Base-by-base conservation (phyloP, 2,888 invertebrate genomes). In the Ophion slaviceki region DNA sequence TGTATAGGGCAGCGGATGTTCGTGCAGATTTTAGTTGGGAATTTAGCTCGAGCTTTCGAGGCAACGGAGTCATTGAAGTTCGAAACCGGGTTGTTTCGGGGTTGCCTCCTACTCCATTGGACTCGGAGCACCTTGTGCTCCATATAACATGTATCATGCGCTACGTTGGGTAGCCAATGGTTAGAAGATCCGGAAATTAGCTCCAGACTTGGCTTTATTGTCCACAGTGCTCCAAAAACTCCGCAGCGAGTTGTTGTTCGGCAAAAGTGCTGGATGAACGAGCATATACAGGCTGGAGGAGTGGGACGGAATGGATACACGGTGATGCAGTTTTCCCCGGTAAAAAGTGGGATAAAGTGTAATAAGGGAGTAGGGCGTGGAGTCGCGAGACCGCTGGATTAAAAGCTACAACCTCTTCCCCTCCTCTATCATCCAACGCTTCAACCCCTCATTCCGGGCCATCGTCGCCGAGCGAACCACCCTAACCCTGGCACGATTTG, bases 311-410 rank as follows among this genome's bases (percentile, higher is more conserved):
- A 84, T 87, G 80, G 87, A 86, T 80, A 85, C 81, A 82, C 84
- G 87, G 88, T 89, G 6, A 88, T 87, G 82, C 59, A 36, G 78
- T 70, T 62, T 74, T 62, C 6, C 75, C 72, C 70, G 71, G 80
- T 75, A 40, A 74, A 57, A 77, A 79, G 82, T 66, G 80, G 72
- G 80, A 76, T 14, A 45, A 64, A 61, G 75, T 68, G 67, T 57
- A 66, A 76, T 24, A 76, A 47, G 70, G 74, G 57, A 80, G 67
- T n/a, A 81, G 86, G 82, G 88, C 80, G 82, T 82, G 70, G 75
- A 81, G 82, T 59, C 87, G 86, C 84, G 87, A 87, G 82, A 87
- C 87, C 85, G 80, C 62, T 86, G 90, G 90, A 91, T 91, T 91
- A 90, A 90, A 90, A 90, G 90, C 90, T 89, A 86, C 86, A 83